Conservation (phyloP, 2,797 vertebrate genomes). For the Xenops minutus region DNA sequence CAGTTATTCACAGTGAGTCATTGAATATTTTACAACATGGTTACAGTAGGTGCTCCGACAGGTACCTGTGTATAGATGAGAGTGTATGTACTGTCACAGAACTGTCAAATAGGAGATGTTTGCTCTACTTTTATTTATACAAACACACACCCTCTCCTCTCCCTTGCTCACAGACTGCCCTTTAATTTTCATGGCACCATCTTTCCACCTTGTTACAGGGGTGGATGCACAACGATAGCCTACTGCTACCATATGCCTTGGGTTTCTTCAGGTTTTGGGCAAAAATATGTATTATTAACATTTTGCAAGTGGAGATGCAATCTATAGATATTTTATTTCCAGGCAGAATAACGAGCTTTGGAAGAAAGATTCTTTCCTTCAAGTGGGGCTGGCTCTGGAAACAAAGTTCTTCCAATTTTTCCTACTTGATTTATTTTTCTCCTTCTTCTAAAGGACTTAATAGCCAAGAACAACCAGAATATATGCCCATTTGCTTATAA, state of each 20-base stretch:
- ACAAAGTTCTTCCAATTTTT: neutral
- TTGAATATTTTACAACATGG: conserved; percentile 42
- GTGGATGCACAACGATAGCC: neutral
- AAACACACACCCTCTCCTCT: neutral
- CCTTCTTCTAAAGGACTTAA: neutral
- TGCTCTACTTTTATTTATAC: conserved; percentile 56
- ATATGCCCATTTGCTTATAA: neutral
- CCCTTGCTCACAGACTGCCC: neutral
- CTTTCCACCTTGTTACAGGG: neutral
- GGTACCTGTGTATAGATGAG: conserved; percentile 31
- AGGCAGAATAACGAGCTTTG: neutral
- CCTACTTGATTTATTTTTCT: neutral
- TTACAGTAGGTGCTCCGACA: conserved; percentile 36
- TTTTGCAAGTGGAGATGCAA: neutral
- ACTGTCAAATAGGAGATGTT: conserved; percentile 45
- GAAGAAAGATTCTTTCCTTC: neutral
- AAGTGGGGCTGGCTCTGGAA: neutral
- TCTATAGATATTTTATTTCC: neutral
- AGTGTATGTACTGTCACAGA: conserved; percentile 34
- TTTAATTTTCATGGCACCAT: neutral
- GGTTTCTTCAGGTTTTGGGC: neutral
- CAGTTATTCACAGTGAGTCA: conserved; percentile 48
- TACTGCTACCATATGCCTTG: neutral
- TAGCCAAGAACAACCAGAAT: neutral
- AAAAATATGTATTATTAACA: neutral